These are phyloP conservation scores for Anoura caudifer DNA, from an alignment of 2,113 vertebrate species.

Conservation along the genomic window DNA sequence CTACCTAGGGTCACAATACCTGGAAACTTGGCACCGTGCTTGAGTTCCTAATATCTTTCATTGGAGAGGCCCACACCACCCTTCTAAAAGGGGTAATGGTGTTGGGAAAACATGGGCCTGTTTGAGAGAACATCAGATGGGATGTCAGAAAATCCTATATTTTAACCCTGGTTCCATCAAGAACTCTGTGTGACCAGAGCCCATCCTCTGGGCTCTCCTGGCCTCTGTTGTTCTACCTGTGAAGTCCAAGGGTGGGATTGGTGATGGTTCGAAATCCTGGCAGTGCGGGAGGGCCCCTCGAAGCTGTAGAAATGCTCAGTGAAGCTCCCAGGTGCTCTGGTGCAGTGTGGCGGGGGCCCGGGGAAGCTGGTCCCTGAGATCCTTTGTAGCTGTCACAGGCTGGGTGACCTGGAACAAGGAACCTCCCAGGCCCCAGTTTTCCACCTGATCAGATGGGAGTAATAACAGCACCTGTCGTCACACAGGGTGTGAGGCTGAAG, in stretches of 20 bases:
- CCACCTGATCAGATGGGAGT: background rate
- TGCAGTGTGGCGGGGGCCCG: rapidly evolving
- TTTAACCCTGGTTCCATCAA: background rate
- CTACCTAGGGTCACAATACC: background rate
- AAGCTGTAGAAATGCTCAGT: no score
- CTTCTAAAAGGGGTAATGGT: background rate
- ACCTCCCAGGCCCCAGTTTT: background rate
- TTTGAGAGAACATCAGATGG: background rate
- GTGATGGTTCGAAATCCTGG: background rate
- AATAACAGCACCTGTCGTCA: background rate
- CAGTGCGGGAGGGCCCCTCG: rapidly evolving
- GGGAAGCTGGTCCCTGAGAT: background rate
- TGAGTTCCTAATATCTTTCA: background rate
- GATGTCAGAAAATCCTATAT: no score
- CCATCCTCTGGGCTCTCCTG: background rate
- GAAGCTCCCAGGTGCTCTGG: background rate
- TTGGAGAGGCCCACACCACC: background rate
- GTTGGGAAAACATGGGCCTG: rapidly evolving
- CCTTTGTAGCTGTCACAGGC: background rate
- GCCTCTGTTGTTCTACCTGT: background rate
- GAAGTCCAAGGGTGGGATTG: background rate
- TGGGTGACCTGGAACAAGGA: background rate
- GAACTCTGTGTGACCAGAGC: background rate
- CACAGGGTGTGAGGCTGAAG: rapidly evolving
- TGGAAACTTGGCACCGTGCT: background rate